These are phyloP conservation scores for Bombus waltoni DNA, from an alignment of 1,140 invertebrate genomes.

Conservation along the genomic window DNA sequence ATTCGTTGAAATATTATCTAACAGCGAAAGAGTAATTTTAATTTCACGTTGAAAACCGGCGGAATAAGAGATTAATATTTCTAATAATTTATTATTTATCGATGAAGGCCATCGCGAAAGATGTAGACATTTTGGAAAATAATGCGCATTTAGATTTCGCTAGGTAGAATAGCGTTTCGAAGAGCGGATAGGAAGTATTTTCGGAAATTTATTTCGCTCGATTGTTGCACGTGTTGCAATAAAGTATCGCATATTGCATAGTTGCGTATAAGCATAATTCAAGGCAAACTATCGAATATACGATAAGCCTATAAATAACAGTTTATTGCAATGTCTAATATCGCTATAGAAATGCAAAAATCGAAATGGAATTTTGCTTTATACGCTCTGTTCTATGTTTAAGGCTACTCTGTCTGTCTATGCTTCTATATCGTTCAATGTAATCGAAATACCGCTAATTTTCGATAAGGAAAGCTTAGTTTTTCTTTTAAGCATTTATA, in stretches of 20 bases:
- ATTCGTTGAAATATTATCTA: no score
- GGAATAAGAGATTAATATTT: background rate
- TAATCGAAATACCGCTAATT: no score
- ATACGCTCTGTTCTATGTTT: background rate
- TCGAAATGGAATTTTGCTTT: background rate
- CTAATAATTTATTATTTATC: background rate
- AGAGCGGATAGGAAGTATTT: background rate
- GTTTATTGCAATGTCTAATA: conserved; percentile 4
- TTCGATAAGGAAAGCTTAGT: no score
- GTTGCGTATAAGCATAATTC: conserved; percentile 30
- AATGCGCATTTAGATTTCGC: conserved; percentile 17
- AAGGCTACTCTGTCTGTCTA: no score
- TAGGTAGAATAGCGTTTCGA: conserved; percentile 3
- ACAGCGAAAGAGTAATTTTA: background rate
- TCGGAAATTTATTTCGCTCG: conserved; percentile 26
- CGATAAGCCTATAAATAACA: conserved; percentile 1
- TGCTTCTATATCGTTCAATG: no score
- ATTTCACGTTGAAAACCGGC: background rate
- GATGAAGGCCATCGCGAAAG: no score
- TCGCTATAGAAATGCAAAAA: conserved; percentile 1
- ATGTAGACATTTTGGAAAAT: background rate
- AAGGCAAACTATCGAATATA: conserved; percentile 29
- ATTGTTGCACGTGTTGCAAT: conserved; percentile 43
- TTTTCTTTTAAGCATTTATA: no score
- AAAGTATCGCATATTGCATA: conserved; percentile 49